Evolutionary conservation across 2,113 vertebrate species (phyloP), one percentile per base, ranked within the genome.

Genomic region (Mohoua ochrocephala): DNA sequence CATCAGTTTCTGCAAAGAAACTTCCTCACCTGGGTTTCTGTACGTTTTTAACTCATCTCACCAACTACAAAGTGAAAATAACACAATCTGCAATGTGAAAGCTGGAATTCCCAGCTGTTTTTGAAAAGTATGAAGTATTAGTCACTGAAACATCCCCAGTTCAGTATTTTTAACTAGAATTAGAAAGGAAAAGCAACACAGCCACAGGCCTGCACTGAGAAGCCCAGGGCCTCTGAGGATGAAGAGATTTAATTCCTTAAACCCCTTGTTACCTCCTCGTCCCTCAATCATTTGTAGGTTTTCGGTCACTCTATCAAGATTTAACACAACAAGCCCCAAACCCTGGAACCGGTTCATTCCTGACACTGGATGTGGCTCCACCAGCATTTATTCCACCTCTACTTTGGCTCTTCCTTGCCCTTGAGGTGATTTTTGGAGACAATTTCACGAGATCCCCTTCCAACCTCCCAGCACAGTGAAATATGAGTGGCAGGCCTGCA

Each of bases 401-500:
- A 8, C 89, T 71, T 54, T 56, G 71, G 77, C 82, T 81, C 77
- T 65, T 79, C 87, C 91, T 91, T 91, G 54, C 86, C 94, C 87
- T 89, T 23, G 93, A 88, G 93, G 92, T 87, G 82, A 95, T 89
- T 97, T 97, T 89, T 74, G 71, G 59, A 92, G 93, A 79, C 90
- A 80, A 84, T 97, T 96, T 69, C 91, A 71, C 12, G 57, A 97
- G 81, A 47, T 42, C 13, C 50, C 39, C 68, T 82, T 26, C 79
- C 61, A 68, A 30, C 5, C 92, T 60, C n/a, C 26, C 91, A 95
- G 89, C 52, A 61, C 76, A 79, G 42, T 33, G 90, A 49, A 90
- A 87, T 73, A 41, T 86, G 96, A 97, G 96, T 87, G 94, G 93
- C 94, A 98, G 94, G 94, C 91, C 81, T 93, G 95, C 96, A 96